phyloP scores from a whole-genome alignment of 2,888 invertebrate species.

The Fragum whitleyi region DNA sequence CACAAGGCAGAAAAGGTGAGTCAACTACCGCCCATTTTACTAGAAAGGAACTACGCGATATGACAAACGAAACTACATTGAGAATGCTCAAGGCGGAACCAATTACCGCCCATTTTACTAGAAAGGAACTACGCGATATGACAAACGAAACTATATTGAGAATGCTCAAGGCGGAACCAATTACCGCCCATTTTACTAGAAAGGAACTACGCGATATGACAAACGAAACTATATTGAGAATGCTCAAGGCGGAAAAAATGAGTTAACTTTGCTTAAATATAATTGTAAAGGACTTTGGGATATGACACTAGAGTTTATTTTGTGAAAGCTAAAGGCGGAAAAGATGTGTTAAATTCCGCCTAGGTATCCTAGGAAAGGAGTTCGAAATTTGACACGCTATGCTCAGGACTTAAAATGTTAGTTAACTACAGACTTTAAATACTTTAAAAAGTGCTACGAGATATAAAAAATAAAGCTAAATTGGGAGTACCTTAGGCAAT shows the following conservation, averaged over 20 bases:
- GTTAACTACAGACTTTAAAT: constrained; percentile 87
- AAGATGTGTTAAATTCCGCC: too few species aligned
- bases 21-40: constrained; percentile 88
- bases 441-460: constrained; percentile 87
- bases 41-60: constrained; percentile 87
- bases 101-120: constrained; percentile 87
- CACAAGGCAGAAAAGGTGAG: too few species aligned
- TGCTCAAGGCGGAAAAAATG: constrained; percentile 88
- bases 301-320: too few species aligned
- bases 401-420: too few species aligned
- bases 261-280: too few species aligned
- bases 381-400: too few species aligned
- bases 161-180: constrained; percentile 88
- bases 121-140: constrained; percentile 88
- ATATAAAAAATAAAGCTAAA: constrained; percentile 88
- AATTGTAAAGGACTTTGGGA: background rate
- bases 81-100: constrained; percentile 88
- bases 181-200: constrained; percentile 88
- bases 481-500: constrained; percentile 88
- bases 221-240: constrained; percentile 88
- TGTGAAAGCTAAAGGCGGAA: too few species aligned
- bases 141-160: constrained; percentile 88
- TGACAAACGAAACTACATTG: constrained; percentile 88
- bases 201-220: constrained; percentile 88
- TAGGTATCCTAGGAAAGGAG: too few species aligned